A percentile compares a stretch with the other conserved stretches of the same genome.
Conservation (phyloP, 2,113 vertebrate species). For the Planiliza haematocheilus region DNA sequence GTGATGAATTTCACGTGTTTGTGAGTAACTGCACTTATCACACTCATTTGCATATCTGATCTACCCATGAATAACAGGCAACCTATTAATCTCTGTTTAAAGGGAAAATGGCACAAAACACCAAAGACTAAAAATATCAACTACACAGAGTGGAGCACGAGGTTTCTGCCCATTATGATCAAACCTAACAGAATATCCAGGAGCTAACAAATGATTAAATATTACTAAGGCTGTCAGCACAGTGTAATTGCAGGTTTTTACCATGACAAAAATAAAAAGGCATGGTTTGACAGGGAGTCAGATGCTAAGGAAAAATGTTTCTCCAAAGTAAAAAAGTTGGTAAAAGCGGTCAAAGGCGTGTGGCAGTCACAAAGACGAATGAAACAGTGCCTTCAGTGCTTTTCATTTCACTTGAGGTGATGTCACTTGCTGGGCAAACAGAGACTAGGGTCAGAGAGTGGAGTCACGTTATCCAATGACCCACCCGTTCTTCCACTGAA, state of each 20-base stretch:
- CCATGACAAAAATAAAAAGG: background rate
- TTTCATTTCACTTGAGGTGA: background rate
- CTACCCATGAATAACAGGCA: too few species aligned
- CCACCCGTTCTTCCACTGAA: too few species aligned
- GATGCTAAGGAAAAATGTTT: background rate
- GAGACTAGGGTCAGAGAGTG: too few species aligned
- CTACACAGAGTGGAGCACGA: too few species aligned
- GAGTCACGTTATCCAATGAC: too few species aligned
- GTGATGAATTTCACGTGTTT: background rate
- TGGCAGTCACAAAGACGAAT: background rate
- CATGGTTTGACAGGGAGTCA: background rate
- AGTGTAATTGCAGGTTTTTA: background rate
- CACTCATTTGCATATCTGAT: too few species aligned
- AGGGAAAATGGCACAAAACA: background rate
- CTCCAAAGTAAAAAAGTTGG: too few species aligned
- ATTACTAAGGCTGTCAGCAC: background rate
- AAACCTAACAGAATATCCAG: background rate
- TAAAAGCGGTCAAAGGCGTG: background rate
- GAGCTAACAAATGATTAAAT: background rate
- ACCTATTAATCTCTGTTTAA: background rate
- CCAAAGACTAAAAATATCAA: background rate
- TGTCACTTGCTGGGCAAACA: too few species aligned
- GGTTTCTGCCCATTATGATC: background rate
- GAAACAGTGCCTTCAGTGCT: background rate
- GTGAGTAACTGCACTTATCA: background rate